phyloP scores from a whole-genome alignment of 2,888 invertebrate genomes.

The Siphlonurus alternatus region DNA sequence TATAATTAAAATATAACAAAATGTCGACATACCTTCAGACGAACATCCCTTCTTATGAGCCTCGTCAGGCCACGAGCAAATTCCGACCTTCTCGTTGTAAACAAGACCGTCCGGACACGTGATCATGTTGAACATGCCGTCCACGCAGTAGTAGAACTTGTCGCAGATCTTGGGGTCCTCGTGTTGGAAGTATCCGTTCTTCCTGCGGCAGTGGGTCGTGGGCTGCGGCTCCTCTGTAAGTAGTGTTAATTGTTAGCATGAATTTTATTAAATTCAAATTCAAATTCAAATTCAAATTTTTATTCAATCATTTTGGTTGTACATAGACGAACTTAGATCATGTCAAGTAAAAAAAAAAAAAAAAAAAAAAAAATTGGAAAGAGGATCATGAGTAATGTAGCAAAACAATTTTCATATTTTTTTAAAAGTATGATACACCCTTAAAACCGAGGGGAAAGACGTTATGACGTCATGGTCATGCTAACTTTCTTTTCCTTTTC shows the following conservation, averaged over 20 bases:
- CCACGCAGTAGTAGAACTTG: constrained; percentile 78
- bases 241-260: not conserved
- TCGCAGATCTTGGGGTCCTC: constrained; percentile 61
- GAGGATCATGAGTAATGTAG: not conserved
- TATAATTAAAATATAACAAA: no score
- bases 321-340: no score
- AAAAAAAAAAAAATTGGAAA: no score
- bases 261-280: not conserved
- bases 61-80: constrained; percentile 86
- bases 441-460: no score
- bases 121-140: constrained; percentile 78
- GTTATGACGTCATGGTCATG: no score
- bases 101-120: constrained; percentile 74
- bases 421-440: no score
- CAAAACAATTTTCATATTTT: not conserved
- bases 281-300: not conserved
- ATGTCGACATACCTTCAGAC: constrained; percentile 52
- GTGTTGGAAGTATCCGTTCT: constrained; percentile 77
- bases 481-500: no score
- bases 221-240: constrained; percentile 53
- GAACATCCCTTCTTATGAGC: constrained; percentile 76
- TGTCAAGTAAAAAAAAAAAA: no score
- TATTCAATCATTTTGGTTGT: no score
- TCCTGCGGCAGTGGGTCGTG: constrained; percentile 55
- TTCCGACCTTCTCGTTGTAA: constrained; percentile 75